These are phyloP conservation scores for Stramonita haemastoma DNA, from an alignment of 2,888 invertebrate genomes.

Conservation along the genomic window DNA sequence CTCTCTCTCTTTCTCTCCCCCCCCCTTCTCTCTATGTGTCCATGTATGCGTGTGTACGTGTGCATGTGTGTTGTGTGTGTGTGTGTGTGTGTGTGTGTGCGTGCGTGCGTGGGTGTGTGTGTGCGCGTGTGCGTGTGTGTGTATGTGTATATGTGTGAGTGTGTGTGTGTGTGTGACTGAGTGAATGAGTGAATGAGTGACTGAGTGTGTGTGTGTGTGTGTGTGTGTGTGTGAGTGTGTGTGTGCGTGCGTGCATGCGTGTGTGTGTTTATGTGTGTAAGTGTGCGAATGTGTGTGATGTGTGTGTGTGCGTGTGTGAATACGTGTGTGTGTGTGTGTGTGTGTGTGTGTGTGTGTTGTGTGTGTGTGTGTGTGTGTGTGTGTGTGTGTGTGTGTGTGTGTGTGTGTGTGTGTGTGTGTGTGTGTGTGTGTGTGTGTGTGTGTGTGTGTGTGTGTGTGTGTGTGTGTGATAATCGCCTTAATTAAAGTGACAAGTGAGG, in stretches of 20 bases:
- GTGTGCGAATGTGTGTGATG: neutral
- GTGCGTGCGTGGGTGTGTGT: neutral
- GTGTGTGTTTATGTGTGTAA: neutral
- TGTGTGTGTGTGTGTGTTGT: slow-evolving; percentile 23
- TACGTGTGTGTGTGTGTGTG: slow-evolving; percentile 14
- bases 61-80: neutral
- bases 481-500: too few species aligned
- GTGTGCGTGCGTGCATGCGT: neutral
- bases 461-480: neutral
- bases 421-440: slow-evolving; percentile 10
- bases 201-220: slow-evolving; percentile 13
- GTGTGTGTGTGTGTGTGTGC: neutral
- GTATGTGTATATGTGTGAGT: slow-evolving; percentile 2
- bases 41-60: neutral
- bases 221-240: neutral
- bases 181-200: neutral
- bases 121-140: slow-evolving; percentile 8
- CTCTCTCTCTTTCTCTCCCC: neutral
- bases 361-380: neutral
- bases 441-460: neutral
- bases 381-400: neutral
- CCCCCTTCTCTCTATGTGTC: neutral
- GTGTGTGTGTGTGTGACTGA: slow-evolving; percentile 7
- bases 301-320: too few species aligned
- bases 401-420: neutral